phyloP scores from a whole-genome alignment of 2,888 invertebrate species.

The Candidula unifasciata region DNA sequence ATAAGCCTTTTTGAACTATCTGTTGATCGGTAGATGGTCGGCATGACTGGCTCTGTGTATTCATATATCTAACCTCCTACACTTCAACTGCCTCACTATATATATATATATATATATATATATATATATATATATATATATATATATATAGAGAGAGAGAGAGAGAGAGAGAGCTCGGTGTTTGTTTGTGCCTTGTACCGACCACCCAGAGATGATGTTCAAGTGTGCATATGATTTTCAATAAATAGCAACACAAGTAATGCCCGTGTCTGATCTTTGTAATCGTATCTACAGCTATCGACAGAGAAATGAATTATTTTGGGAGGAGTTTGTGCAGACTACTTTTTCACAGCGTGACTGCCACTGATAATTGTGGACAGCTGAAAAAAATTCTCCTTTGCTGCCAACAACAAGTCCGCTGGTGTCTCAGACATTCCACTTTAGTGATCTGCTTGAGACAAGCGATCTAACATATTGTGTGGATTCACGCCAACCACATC shows the following conservation, averaged over 20 bases:
- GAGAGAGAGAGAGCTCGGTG: too few relatives aligned
- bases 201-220: not conserved
- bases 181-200: not conserved
- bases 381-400: slow-evolving; percentile 14
- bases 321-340: too few relatives aligned
- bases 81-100: not conserved
- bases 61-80: not conserved
- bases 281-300: too few relatives aligned
- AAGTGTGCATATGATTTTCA: too few relatives aligned
- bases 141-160: not conserved
- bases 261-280: too few relatives aligned
- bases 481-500: not conserved
- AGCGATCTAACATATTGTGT: not conserved
- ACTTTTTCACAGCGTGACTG: not conserved
- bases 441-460: not conserved
- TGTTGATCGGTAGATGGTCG: too few relatives aligned
- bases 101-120: not conserved
- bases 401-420: not conserved
- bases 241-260: too few relatives aligned
- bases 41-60: too few relatives aligned
- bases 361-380: slow-evolving; percentile 23
- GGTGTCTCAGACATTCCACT: not conserved
- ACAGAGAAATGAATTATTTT: too few relatives aligned
- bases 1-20: too few relatives aligned
- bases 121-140: not conserved